Base-by-base conservation (phyloP, 2,888 invertebrate species). In the Chrysomela aeneicollis region DNA sequence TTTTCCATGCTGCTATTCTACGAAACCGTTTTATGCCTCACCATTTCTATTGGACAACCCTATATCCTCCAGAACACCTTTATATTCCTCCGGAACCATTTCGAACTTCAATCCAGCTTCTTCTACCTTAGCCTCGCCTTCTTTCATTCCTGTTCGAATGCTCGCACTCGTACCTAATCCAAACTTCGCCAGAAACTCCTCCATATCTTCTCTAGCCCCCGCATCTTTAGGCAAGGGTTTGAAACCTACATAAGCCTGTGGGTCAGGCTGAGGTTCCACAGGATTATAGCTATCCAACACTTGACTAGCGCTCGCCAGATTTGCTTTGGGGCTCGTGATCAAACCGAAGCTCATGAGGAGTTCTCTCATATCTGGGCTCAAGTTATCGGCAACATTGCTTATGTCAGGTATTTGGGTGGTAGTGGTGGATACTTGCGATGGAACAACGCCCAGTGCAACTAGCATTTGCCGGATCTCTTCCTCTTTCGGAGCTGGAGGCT, bases 301-400 rank as follows among this genome's bases (percentile, higher is more conserved):
- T 47, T 54, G 42, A 51, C 55, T 61, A 1, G 15, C 51, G 15
- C 52, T 21, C 30, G 21, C 15, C 35, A 65, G 55, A 37, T 52
- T 57, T n/a, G 17, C 37, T 57, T 78, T 76, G 9, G 77, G 74
- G 71, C 79, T 73, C 10, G 78, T 77, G 46, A 83, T 73, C 50
- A 85, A 75, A 12, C 86, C 86, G 70, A 85, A 83, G 58, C 77
- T 82, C 76, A 83, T 81, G 10, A 86, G 68, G 47, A 86, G 69
- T 57, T 84, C 79, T 74, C 82, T 77, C 83, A 83, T 83, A 42
- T 83, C 83, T 8, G 83, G 82, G 17, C 76, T 78, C 62, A 83
- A 73, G 63, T 76, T 81, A 49, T 81, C 80, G 3, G 80, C 83
- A 2, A 82, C 78, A 47, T 76, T 71, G 30, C 77, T 74, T n/a